Evolutionary conservation across 2,888 invertebrate genomes (phyloP), one percentile per base, ranked within the genome.

Genomic region (Caenorhabditis becei): DNA sequence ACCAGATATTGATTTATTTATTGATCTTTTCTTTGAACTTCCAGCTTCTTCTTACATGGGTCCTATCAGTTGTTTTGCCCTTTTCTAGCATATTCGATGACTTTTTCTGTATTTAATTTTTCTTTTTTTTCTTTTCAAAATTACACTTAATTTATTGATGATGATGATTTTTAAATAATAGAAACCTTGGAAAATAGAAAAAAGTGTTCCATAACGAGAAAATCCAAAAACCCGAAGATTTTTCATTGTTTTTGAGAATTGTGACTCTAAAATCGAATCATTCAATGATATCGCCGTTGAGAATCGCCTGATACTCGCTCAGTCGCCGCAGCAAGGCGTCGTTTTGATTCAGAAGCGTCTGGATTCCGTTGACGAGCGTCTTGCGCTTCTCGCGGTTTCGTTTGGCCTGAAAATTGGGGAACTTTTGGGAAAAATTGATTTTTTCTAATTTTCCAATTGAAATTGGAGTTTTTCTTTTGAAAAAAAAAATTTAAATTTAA

Each of bases 311-410:
- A 44, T 83, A 80, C 67, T 87, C 83, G 37, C 84, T 79, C 0
- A 87, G 74, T n/a, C 85, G 54, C 44, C 84, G 63, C 1, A 81
- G 62, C 32, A 79, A 66, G 23, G 85, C 87, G 79, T 90, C 90
- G 65, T 89, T 91, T 41, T 77, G 75, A 69, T 89, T 88, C 18
- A 90, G 82, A 51, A 90, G 82, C 14, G 69, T 71, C 32, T 89
- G 87, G 35, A 90, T 84, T 14, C 88, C 88, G 51, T 86, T 81
- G 63, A 90, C 72, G 41, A 90, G 66, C 1, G 81, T 67, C 63
- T 90, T 90, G 26, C 90, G 80, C 61, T 88, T 86, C 71, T 90
- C 90, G 20, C 90, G 87, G 58, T 89, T 90, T 8, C 88, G 81
- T 49, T 74, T 69, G 5, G 83, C 85, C 85, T 87, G 77, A 37